phyloP scores from a whole-genome alignment of 2,113 vertebrate genomes.

The Motacilla tschutschensis region DNA sequence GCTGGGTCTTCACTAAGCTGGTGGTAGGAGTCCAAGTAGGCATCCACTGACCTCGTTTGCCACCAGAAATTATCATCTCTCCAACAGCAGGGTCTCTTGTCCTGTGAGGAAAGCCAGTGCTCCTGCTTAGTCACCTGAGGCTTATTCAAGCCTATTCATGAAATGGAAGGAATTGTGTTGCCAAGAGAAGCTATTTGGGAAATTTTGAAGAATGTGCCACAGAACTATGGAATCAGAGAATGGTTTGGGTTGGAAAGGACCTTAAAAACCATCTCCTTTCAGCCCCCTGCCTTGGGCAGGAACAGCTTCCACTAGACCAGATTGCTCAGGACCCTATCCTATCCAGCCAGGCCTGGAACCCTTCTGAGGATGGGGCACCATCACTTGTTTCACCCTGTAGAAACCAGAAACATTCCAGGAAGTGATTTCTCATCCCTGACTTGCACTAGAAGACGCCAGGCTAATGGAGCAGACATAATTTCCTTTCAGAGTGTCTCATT shows the following conservation, averaged over 20 bases:
- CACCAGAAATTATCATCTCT: not conserved
- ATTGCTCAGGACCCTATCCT: not conserved
- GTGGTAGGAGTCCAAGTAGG: fast-evolving
- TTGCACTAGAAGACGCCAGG: not conserved
- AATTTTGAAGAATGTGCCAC: not conserved
- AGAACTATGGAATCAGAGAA: not conserved
- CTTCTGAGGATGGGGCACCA: not conserved
- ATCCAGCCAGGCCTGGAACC: not conserved
- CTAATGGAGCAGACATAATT: not conserved
- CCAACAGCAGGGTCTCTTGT: not conserved
- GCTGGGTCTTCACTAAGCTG: fast-evolving
- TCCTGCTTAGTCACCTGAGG: not conserved
- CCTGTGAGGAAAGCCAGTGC: not conserved
- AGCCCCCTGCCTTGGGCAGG: not conserved
- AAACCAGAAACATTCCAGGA: not conserved
- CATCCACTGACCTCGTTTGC: not conserved
- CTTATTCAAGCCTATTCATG: not conserved
- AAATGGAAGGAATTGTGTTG: not conserved
- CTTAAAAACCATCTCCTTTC: not conserved
- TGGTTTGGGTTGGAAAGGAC: not conserved
- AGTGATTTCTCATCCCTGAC: not conserved
- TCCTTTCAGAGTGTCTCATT: not conserved
- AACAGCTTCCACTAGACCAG: not conserved
- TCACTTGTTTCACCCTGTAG: not conserved
- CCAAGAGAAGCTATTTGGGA: not conserved